phyloP scores from a whole-genome alignment of 1,140 invertebrate genomes.

The Archivesica marissinica region DNA sequence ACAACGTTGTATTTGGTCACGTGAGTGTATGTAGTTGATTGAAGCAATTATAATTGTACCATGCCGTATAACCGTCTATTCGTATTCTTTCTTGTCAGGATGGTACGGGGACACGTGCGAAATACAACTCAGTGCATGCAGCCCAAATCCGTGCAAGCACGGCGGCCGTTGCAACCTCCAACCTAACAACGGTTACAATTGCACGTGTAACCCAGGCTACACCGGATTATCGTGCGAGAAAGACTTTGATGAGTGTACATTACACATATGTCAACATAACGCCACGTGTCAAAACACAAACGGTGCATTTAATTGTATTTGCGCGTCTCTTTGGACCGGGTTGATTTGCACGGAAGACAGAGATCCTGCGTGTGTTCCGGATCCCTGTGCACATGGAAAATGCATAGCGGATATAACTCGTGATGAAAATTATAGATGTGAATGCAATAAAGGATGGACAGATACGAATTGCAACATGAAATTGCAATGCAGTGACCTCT shows the following conservation, averaged over 20 bases:
- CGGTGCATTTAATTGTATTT: constrained; percentile 41
- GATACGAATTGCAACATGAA: constrained; percentile 29
- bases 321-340: constrained; percentile 32
- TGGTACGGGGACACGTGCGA: constrained; percentile 56
- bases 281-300: constrained; percentile 35
- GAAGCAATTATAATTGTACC: no score
- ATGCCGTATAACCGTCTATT: no score
- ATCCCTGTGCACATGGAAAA: constrained; percentile 34
- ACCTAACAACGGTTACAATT: constrained; percentile 1
- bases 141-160: constrained; percentile 52
- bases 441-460: constrained; percentile 28
- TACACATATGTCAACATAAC: constrained; percentile 42
- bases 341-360: constrained; percentile 34
- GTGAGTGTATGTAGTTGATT: no score
- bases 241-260: constrained; percentile 45
- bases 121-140: constrained; percentile 32
- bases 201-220: constrained; percentile 28
- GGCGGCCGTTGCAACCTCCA: neutral
- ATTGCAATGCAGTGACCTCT: neutral
- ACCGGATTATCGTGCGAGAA: constrained; percentile 20
- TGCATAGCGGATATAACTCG: neutral
- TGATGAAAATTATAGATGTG: constrained; percentile 31
- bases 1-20: no score
- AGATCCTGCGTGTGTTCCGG: constrained; percentile 37
- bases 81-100: neutral